Percentiles rank a stretch among this genome's conserved stretches.
These are phyloP conservation scores for Andrena dorsata DNA, from an alignment of 2,888 invertebrate species.

Conservation along the genomic window DNA sequence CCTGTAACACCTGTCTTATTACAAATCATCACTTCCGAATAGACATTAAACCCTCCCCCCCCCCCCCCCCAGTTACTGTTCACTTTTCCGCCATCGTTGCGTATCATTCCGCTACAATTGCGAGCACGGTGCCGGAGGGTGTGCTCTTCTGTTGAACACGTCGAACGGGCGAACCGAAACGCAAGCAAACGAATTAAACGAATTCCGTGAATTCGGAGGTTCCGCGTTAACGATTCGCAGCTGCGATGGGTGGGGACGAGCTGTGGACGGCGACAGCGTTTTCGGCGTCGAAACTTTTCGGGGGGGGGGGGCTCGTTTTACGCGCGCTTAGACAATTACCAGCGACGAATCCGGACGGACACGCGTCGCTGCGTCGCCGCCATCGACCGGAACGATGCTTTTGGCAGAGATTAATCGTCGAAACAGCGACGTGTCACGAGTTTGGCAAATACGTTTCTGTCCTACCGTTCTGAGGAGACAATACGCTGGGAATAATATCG, in stretches of 20 bases:
- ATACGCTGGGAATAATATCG: conserved; percentile 70
- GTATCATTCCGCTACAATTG: conserved; percentile 7
- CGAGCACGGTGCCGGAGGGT: not conserved
- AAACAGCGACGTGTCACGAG: conserved; percentile 53
- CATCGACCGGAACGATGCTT: conserved; percentile 49
- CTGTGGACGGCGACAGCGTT: conserved; percentile 27
- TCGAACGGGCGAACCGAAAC: not conserved
- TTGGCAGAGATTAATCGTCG: conserved; percentile 66
- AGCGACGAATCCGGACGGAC: conserved; percentile 25
- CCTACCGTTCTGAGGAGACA: conserved; percentile 48
- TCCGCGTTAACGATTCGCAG: not conserved
- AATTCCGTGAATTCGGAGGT: conserved; percentile 19
- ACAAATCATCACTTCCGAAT: not conserved
- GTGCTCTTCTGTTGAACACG: not conserved
- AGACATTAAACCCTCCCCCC: not conserved
- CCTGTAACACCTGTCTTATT: too few relatives aligned
- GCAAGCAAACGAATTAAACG: conserved; percentile 20
- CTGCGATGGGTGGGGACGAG: not conserved
- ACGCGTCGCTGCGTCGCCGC: conserved; percentile 47
- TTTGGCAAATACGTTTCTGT: conserved; percentile 60
- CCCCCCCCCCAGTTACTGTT: not conserved
- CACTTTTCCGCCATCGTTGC: not conserved
- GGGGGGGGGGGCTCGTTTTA: conserved; percentile 52
- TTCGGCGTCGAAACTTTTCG: conserved; percentile 42
- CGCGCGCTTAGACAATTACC: conserved; percentile 63